Evolutionary conservation across 2,113 vertebrate genomes (phyloP), one percentile per base, ranked within the genome.

Genomic region (Hyperopisus bebe): DNA sequence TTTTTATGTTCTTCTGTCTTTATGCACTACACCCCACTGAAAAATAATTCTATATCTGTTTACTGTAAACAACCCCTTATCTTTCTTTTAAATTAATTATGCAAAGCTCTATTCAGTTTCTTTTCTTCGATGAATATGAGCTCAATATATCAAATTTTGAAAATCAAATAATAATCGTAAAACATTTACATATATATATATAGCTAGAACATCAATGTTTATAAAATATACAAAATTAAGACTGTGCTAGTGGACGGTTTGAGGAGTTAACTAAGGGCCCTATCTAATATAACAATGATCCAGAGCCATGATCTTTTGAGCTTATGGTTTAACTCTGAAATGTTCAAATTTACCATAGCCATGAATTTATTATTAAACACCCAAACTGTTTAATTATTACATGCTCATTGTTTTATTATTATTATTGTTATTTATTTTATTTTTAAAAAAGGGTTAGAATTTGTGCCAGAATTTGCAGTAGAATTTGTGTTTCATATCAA

Each of bases 1-100:
- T 87, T 89, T 91, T 91, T 89, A 89, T 62, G 90, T 87, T 82
- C 27, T 35, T 66, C 66, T 85, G 89, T 55, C 62, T 62, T 53
- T 27, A 88, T n/a, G 83, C 83, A 77, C 83, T 21, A 47, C 48
- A 90, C 11, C n/a, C 24, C 47, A 62, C 80, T 80, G 74, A 87
- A 87, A 83, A 86, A 87, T 89, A 89, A 80, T 58, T 89, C 70
- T 86, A 80, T 55, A 80, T 83, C 86, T 88, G 85, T 39, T 35
- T 82, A 82, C 82, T 85, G 83, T 50, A 87, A 89, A 74, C 66
- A 83, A 62, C 89, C 58, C 35, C 44, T 46, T 46, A 84, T 84
- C 82, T 84, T 21, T 44, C 42, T 83, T 83, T 47, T 24, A 83
- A 46, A 84, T 84, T 84, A 3, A 84, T 44, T 47, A 47, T 27